Base-by-base conservation (phyloP, 2,888 invertebrate species). In the Ceratothoa steindachneri region DNA sequence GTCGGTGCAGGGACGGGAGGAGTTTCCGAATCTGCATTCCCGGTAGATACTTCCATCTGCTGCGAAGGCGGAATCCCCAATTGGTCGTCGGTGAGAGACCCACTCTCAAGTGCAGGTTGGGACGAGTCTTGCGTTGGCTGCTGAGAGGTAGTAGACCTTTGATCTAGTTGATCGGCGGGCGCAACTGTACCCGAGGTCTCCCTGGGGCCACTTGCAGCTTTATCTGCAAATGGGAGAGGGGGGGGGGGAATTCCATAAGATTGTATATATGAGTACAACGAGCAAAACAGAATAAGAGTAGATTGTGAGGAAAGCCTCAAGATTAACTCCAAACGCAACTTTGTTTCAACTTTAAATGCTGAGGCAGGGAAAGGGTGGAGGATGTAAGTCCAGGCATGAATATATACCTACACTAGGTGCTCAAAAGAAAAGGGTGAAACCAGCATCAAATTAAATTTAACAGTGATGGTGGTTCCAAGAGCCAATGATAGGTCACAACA, bases 1-100 rank as follows among this genome's bases (percentile, higher is more conserved):
- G 22, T 65, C n/a, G 55, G 30, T 19, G 71, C 53, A 77, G 75
- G 72, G 51, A 75, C 64, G n/a, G 69, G 31, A 9, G 65, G 65
- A 51, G 27, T 65, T 60, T 41, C 71, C 29, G 67, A 5, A 27
- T 66, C 70, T 19, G 41, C 51, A 5, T 30, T 53, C 0, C 3
- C 69, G 30, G 69, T n/a, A 4, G 69, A 27, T 28, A 55, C 24
- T 55, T 55, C 28, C 27, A 55, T 55, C 69, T 28, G 52, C 27
- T 1, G 52, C 27, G 41, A 55, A 64, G 75, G n/a, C 51, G 12
- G 27, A 30, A 15, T 52, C 27, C 28, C 30, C 0, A 24, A 60
- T 7, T 60, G 60, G 12, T 60, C 2, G 24, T 24, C 3, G 24
- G 60, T 1, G 1, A 12, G 27, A 24, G 60, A 60, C n/a, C 24